Base-by-base conservation (phyloP, 23 tunicate genomes). In the Clavelina lepadiformis region DNA sequence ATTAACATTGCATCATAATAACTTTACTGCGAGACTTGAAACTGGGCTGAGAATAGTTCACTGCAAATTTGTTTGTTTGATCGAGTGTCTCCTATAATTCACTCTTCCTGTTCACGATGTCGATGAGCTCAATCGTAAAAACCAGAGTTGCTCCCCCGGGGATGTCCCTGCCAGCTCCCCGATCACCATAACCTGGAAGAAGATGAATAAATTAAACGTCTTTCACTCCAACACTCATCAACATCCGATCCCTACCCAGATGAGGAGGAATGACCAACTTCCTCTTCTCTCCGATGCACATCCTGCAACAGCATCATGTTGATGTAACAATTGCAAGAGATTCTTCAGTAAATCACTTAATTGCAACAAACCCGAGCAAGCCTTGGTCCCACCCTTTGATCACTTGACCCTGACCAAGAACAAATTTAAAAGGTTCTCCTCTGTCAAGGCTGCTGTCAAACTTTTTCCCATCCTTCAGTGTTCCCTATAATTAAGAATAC, bases 321-420 rank as follows among this genome's bases (percentile, higher is more conserved):
- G 49, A 11, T 41, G 49, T 15, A 41, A 41, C 11, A 41, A 8
- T 41, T 11, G 49, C 27, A 57, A 25, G 3, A 57, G 3, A 5
- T 25, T 20, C 18, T 8, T 57, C 28, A 28, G 5, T 28, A 2
- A 20, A 57, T 28, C 27, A 51, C 67, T 19, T 31, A n/a, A 29
- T 28, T 35, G 69, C 19, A 27, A 25, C 82, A 51, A 58, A 91
- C 91, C 58, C 58, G 19, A 91, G 60, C n/a, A 79, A 73, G 1
- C 94, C 99, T 66, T 94, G 88, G 55, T 94, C 99, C 99, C 99
- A 94, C 35, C 99, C 99, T 74, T 86, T 69, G 57, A 94, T 94
- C 31, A 94, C 99, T 67, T 79, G 88, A 1, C 99, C 99, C 3
- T n/a, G 33, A n/a, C 99, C 99, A 32, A 94, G 85, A 3, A 76